These are phyloP conservation scores for Conopomorpha cramerella DNA, from an alignment of 1,140 invertebrate genomes.

Conservation along the genomic window DNA sequence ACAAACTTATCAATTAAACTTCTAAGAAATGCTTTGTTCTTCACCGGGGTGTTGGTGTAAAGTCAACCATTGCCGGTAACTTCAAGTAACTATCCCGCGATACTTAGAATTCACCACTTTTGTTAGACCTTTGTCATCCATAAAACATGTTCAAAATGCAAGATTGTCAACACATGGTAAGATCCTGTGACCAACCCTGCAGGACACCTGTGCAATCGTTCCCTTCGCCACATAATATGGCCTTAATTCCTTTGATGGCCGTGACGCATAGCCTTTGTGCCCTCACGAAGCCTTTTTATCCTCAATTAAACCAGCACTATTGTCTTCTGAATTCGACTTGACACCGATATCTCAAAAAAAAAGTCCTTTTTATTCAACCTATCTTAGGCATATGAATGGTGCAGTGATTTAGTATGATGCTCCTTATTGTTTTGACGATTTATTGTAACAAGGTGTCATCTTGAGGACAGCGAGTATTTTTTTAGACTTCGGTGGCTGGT, in stretches of 20 bases:
- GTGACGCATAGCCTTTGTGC: slow-evolving; percentile 48
- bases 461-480: background rate
- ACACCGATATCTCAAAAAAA: slow-evolving; percentile 34
- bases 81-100: too few species aligned
- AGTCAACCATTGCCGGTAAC: too few species aligned
- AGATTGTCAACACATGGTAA: too few species aligned
- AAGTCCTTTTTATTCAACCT: slow-evolving; percentile 18
- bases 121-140: too few species aligned
- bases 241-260: slow-evolving; percentile 49
- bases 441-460: slow-evolving; percentile 32
- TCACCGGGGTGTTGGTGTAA: too few species aligned
- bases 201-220: slow-evolving; percentile 53
- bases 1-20: too few species aligned
- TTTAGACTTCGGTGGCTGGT: background rate
- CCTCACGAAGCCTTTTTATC: slow-evolving; percentile 20
- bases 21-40: too few species aligned
- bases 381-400: slow-evolving; percentile 44
- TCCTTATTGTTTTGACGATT: slow-evolving; percentile 38
- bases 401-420: slow-evolving; percentile 43
- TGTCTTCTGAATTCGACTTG: slow-evolving; percentile 40
- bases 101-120: too few species aligned
- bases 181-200: too few species aligned
- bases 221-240: slow-evolving; percentile 47
- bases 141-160: too few species aligned
- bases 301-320: slow-evolving; percentile 39